Percentiles rank a stretch among this genome's conserved stretches.
phyloP scores from a whole-genome alignment of 2,113 vertebrate genomes.

The Albula glossodonta region DNA sequence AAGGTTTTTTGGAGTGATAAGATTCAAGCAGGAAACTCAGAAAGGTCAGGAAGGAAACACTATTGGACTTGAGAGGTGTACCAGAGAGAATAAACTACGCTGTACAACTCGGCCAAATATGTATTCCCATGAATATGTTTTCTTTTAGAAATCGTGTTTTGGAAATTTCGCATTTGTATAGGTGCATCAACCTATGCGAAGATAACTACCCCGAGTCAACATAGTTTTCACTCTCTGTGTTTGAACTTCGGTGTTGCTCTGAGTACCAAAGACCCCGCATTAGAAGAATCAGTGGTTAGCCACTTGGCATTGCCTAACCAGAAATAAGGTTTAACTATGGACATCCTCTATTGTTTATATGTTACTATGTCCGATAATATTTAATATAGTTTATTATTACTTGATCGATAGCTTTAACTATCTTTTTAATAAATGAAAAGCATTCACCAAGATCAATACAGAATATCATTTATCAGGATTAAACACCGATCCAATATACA shows the following conservation, averaged over 20 bases:
- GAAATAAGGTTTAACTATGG: too few species aligned
- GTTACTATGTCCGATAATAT: too few species aligned
- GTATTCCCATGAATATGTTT: conserved; percentile 13
- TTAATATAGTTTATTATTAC: too few species aligned
- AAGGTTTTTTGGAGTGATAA: conserved; percentile 50
- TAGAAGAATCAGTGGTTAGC: neutral
- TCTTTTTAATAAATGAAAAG: too few species aligned
- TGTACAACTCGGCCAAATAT: conserved; percentile 13
- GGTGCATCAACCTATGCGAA: neutral
- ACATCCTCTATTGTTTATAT: too few species aligned
- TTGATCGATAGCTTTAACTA: too few species aligned
- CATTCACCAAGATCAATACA: too few species aligned
- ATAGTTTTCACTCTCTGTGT: neutral
- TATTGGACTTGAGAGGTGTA: conserved; percentile 30
- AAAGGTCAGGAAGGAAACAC: conserved; percentile 49
- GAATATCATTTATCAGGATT: too few species aligned
- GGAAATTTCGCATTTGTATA: neutral
- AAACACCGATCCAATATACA: too few species aligned
- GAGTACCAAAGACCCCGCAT: neutral
- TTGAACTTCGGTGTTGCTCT: neutral
- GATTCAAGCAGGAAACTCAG: conserved; percentile 44
- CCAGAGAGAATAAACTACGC: conserved; percentile 20
- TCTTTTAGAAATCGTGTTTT: neutral
- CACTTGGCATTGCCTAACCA: neutral
- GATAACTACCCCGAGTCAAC: neutral